Evolutionary conservation across 2,888 invertebrate genomes (phyloP).

Genomic region (Mimachlamys varia): DNA sequence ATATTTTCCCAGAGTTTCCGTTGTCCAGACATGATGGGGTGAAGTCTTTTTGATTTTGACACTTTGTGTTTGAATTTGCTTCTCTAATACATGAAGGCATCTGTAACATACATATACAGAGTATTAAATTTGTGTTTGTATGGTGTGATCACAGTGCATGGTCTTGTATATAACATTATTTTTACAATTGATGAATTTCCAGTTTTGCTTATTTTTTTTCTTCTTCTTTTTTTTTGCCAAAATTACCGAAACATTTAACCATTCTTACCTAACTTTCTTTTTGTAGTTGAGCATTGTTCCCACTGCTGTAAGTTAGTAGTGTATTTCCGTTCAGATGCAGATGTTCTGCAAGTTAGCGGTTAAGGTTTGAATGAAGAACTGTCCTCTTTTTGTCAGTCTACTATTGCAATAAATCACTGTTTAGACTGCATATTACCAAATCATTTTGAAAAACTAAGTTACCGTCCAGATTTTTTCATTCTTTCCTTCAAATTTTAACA

Average conservation of each 20-base stretch:
- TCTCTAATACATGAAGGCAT: too few species aligned
- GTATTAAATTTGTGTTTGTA: too few species aligned
- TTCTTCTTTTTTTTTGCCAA: not conserved
- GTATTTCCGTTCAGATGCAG: not conserved
- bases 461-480: conserved; percentile 17
- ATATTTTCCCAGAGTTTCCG: not conserved
- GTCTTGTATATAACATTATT: too few species aligned
- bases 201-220: not conserved
- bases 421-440: too few species aligned
- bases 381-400: not conserved
- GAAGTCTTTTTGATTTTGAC: not conserved
- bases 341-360: not conserved
- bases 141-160: too few species aligned
- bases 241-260: not conserved
- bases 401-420: not conserved
- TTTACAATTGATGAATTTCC: too few species aligned
- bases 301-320: too few species aligned
- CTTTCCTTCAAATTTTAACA: not conserved
- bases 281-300: not conserved
- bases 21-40: not conserved
- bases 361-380: not conserved
- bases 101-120: too few species aligned
- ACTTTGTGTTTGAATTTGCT: too few species aligned
- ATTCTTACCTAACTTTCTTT: not conserved
- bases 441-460: not conserved